Conservation (phyloP, 2,888 invertebrate genomes). For the Acrobasis suavella region DNA sequence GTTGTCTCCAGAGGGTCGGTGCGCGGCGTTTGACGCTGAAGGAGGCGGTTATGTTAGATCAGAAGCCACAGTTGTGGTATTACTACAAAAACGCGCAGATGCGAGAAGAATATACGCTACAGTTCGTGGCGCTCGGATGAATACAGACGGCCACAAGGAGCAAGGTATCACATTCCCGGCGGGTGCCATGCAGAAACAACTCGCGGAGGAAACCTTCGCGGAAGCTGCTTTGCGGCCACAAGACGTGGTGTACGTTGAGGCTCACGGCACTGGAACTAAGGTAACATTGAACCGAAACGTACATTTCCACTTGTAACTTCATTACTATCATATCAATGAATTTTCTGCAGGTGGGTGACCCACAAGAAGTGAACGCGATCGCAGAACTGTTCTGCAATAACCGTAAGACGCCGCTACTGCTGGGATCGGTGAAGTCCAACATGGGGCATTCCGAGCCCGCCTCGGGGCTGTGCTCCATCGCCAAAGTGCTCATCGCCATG, state of each 20-base stretch:
- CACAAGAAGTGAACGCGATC: constrained; percentile 97
- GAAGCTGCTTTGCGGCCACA: constrained; percentile 91
- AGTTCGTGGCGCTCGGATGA: constrained; percentile 93
- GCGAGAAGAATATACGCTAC: constrained; percentile 93
- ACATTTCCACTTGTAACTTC: no score
- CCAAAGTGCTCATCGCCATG: constrained; percentile 95
- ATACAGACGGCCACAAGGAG: constrained; percentile 96
- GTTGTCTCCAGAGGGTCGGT: constrained; percentile 95
- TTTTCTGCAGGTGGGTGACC: constrained; percentile 90
- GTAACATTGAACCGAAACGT: constrained; percentile 50
- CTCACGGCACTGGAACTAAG: constrained; percentile 99
- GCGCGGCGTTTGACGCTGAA: constrained; percentile 96
- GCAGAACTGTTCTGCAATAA: constrained; percentile 94
- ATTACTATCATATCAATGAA: not conserved
- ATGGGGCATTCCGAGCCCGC: constrained; percentile 99
- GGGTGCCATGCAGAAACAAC: constrained; percentile 89
- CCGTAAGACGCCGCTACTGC: constrained; percentile 89
- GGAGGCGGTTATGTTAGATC: constrained; percentile 96
- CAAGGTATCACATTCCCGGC: constrained; percentile 95
- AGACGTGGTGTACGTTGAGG: constrained; percentile 95
- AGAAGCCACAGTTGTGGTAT: constrained; percentile 92
- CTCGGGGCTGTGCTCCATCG: constrained; percentile 94
- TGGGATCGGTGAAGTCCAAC: constrained; percentile 99
- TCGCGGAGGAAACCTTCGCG: constrained; percentile 92
- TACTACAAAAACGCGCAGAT: constrained; percentile 89